Evolutionary conservation across 2,797 vertebrate genomes (phyloP).

Genomic region (Lophotriccus pileatus): DNA sequence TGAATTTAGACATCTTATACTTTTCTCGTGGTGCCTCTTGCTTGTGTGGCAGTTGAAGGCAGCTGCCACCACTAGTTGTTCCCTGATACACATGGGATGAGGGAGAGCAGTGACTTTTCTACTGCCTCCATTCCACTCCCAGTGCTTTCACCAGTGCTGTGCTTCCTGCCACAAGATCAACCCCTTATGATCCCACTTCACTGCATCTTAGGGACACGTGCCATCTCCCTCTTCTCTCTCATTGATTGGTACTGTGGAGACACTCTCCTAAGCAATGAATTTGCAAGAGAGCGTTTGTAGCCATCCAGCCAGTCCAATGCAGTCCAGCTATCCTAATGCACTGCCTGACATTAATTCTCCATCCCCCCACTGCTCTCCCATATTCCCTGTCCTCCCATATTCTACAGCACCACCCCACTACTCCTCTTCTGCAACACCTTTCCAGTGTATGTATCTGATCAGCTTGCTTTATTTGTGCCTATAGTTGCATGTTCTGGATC

Average conservation of each 20-base stretch:
- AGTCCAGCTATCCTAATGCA: background rate
- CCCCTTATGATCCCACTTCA: background rate
- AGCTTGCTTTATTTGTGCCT: background rate
- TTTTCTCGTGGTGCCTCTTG: background rate
- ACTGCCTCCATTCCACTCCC: background rate
- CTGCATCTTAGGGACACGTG: background rate
- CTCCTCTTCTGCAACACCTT: background rate
- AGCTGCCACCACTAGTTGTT: background rate
- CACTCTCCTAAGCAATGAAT: background rate
- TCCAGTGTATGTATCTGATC: background rate
- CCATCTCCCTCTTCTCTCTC: background rate
- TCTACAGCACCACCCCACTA: background rate
- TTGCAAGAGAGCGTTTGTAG: background rate
- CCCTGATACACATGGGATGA: background rate
- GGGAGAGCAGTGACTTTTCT: background rate
- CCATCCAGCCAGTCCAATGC: background rate
- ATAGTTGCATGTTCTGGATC: background rate
- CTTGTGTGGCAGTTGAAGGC: background rate
- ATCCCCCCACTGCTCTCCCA: background rate
- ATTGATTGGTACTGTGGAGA: rapidly evolving
- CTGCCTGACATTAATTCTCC: background rate
- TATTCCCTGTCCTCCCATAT: background rate
- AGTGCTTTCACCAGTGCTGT: background rate
- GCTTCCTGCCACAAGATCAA: background rate
- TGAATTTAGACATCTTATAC: background rate